phyloP scores from a whole-genome alignment of 1,140 invertebrate genomes.

The Babylonia areolata region DNA sequence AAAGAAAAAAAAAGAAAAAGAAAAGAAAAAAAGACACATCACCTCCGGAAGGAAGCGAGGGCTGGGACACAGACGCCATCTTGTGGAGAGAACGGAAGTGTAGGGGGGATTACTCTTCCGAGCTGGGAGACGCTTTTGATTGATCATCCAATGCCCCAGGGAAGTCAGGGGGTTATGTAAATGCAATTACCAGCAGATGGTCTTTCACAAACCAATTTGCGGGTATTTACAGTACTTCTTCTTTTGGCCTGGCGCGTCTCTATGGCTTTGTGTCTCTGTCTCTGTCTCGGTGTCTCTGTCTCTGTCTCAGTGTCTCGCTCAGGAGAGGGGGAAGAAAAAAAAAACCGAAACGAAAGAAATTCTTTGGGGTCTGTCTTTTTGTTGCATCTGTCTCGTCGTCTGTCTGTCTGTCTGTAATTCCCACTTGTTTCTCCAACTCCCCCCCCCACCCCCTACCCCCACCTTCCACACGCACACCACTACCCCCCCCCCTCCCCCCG shows the following conservation, averaged over 20 bases:
- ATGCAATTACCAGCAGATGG: constrained; percentile 2
- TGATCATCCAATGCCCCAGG: not conserved
- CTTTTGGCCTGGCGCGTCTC: not conserved
- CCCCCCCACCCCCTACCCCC: no score
- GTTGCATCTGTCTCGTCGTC: no score
- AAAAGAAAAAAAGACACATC: not conserved
- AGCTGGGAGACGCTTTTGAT: not conserved
- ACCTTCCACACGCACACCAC: no score
- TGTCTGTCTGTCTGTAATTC: no score
- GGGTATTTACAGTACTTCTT: not conserved
- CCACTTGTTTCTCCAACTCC: no score
- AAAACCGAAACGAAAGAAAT: no score
- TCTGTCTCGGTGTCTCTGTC: no score
- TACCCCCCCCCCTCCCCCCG: no score
- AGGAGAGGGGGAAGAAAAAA: no score
- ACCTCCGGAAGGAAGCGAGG: not conserved
- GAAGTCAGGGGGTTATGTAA: not conserved
- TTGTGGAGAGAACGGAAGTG: constrained; percentile 1
- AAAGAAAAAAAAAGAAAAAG: not conserved
- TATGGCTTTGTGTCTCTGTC: no score
- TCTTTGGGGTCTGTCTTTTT: no score
- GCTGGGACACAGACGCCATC: not conserved
- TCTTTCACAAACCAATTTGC: constrained; percentile 5
- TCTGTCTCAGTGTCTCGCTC: no score
- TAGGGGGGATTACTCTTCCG: constrained; percentile 6